Percentiles rank a stretch among this genome's conserved stretches.
These are phyloP conservation scores for Bombus confusus DNA, from an alignment of 1,140 invertebrate species.

Conservation along the genomic window DNA sequence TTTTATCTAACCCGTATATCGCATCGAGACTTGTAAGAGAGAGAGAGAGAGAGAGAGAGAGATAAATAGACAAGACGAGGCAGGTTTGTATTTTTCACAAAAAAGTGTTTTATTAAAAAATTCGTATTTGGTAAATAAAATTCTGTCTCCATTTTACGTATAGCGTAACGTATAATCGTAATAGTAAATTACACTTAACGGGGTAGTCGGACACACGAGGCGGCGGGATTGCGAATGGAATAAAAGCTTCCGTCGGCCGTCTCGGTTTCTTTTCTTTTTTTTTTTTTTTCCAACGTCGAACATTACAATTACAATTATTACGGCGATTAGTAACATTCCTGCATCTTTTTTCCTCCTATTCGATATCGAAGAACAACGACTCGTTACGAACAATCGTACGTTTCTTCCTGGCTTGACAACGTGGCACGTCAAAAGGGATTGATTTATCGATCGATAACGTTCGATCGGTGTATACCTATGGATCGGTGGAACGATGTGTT, in stretches of 20 bases:
- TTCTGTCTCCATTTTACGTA: conserved; percentile 60
- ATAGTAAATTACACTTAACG: conserved; percentile 60
- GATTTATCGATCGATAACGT: neutral
- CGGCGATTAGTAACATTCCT: neutral
- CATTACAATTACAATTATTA: conserved; percentile 13
- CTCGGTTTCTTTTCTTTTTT: neutral
- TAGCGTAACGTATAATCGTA: conserved; percentile 62
- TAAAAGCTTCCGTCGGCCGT: neutral
- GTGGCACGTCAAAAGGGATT: neutral
- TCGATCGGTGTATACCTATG: neutral
- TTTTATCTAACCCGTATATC: no score
- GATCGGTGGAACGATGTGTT: neutral
- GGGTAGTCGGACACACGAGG: neutral
- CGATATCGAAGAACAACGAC: neutral
- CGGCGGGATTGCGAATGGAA: no score
- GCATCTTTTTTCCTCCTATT: neutral
- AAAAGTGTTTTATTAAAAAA: conserved; percentile 67
- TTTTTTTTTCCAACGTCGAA: neutral
- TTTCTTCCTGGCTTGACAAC: conserved; percentile 3
- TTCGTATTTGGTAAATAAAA: conserved; percentile 71
- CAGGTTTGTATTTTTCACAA: conserved; percentile 41
- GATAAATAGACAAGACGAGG: neutral
- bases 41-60: no score
- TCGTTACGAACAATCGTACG: neutral
- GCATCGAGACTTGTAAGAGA: neutral